A percentile compares a stretch with the other conserved stretches of the same genome.
Evolutionary conservation across 2,888 invertebrate genomes (phyloP).

Genomic region (Cloeon dipterum): DNA sequence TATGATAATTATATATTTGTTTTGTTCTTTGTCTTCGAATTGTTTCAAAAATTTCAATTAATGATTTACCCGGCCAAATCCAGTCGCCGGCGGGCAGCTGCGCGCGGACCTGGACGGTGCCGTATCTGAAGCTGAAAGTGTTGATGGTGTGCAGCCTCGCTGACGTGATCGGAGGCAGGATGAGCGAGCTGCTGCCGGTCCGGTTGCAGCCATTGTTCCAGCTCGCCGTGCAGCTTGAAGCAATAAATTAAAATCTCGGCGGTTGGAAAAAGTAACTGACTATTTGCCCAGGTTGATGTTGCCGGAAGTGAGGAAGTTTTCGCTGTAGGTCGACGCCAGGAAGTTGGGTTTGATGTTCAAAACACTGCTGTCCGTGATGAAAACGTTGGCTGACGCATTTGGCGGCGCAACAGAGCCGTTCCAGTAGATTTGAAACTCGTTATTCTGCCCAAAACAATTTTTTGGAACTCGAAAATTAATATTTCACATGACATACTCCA

Average conservation of each 20-base stretch:
- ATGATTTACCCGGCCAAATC: conserved; percentile 35
- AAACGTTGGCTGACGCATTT: too few relatives aligned
- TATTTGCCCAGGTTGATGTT: conserved; percentile 30
- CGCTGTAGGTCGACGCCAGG: conserved; percentile 28
- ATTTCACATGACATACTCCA: conserved; percentile 31
- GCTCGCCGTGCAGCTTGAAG: conserved; percentile 14
- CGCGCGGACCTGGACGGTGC: conserved; percentile 35
- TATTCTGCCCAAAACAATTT: too few relatives aligned
- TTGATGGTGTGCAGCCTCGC: conserved; percentile 35
- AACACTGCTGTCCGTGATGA: conserved; percentile 26
- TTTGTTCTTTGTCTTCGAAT: too few relatives aligned
- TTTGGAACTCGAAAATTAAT: too few relatives aligned
- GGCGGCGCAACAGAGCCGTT: conserved; percentile 39
- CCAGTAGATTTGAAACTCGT: conserved; percentile 45
- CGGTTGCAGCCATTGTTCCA: conserved; percentile 29
- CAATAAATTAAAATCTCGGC: too few relatives aligned
- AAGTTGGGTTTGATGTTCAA: conserved; percentile 37
- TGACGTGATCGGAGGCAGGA: conserved; percentile 40
- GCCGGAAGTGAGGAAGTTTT: conserved; percentile 26
- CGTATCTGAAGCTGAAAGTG: conserved; percentile 40
- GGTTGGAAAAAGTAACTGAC: conserved; percentile 25
- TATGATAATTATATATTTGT: too few relatives aligned
- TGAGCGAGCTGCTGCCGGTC: conserved; percentile 23
- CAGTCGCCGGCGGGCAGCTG: conserved; percentile 48
- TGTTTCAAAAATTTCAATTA: too few relatives aligned